These are phyloP conservation scores for Paragorgia papillata DNA, from an alignment of 92 coral and sea anemone genomes.

Conservation along the genomic window DNA sequence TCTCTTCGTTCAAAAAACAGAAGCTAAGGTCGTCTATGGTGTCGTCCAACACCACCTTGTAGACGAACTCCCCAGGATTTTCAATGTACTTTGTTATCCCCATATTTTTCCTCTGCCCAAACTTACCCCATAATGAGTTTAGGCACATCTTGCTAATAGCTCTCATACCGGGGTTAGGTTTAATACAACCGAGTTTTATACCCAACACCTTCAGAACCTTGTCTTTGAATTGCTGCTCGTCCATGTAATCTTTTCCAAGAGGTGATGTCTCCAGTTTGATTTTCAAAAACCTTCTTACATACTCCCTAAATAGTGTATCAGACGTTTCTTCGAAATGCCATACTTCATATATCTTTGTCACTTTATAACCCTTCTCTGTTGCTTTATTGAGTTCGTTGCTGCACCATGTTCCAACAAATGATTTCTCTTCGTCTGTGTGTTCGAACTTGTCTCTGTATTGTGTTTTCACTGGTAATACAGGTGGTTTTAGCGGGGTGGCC, in stretches of 20 bases:
- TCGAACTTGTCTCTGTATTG: background rate
- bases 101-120: slow-evolving; percentile 3
- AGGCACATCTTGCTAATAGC: background rate
- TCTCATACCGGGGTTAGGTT: slow-evolving; percentile 9
- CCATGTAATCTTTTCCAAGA: too few relatives aligned
- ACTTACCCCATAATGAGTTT: slow-evolving; percentile 23
- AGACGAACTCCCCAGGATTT: background rate
- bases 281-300: background rate
- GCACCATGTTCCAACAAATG: background rate
- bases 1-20: slow-evolving; percentile 22
- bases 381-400: background rate
- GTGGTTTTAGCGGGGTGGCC: background rate
- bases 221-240: background rate
- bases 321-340: background rate
- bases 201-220: background rate
- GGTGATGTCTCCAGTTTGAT: background rate
- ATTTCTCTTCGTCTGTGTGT: background rate
- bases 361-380: background rate
- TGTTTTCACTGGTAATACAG: slow-evolving; percentile 1
- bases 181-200: background rate
- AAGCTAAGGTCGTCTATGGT: background rate
- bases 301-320: background rate
- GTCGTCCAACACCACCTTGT: slow-evolving; percentile 4
- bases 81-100: background rate
- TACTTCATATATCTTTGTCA: background rate